Base-by-base conservation (phyloP, 1,140 invertebrate species). In the Rhyzopertha dominica region DNA sequence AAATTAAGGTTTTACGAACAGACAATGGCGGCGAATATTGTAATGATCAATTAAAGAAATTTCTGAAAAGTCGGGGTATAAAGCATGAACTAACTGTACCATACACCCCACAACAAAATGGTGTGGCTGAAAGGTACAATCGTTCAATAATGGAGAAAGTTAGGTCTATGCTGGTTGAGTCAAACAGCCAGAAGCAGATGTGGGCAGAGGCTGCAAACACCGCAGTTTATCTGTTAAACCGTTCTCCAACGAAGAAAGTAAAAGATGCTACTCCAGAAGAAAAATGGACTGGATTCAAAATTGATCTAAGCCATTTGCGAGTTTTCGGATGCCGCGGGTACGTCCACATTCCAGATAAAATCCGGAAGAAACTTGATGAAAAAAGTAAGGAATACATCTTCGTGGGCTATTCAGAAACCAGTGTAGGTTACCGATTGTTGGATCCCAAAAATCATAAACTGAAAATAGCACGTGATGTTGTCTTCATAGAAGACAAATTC, bases 81-180 rank as follows among this genome's bases (percentile, higher is more conserved):
- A 45, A 49, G 36, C 65, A 68, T 51, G 58, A 70, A 40, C 46
- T 37, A 9, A 65, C 69, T 3, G 54, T 59, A 2, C 36, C 53
- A 4, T 66, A 72, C 40, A 61, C 61, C n/a, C 69, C 68, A 24
- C 46, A 72, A 38, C 63, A 70, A 48, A 74, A 74, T 58, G 69
- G 65, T 10, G 47, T 65, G 7, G 53, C 59, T 30, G 67, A 72
- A 30, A 25, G 61, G 29, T 20, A 28, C n/a, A 66, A 63, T 26
- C 20, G 63, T 32, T 63, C 63, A 14, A 43, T 66, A 5, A 30
- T 57, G 23, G 63, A 64, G 34, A 58, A 49, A 32, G 49, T 52
- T 12, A 29, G 59, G 19, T 46, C 42, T 8, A 51, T 62, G 43
- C 17, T 59, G 14, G 17, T 30, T 10, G 54, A 52, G 69, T 47